Conservation (phyloP, 1,140 invertebrate species). For the Lithobius niger region DNA sequence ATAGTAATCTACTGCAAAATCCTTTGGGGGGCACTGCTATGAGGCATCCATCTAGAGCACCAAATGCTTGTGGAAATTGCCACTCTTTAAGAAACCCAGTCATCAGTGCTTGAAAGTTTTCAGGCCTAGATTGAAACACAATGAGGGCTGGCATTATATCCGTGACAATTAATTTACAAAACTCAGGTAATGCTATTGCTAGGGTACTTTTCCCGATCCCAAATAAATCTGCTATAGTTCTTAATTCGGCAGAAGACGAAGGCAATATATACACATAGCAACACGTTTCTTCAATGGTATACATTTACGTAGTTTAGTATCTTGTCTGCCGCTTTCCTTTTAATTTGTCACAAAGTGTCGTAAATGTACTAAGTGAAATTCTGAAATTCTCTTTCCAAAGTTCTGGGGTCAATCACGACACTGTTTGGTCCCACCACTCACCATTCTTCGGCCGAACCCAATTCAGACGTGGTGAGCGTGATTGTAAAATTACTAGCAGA, state of each 20-base stretch:
- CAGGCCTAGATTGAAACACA: background rate
- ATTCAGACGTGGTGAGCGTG: too few relatives aligned
- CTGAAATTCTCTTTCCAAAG: too few relatives aligned
- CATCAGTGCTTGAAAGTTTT: background rate
- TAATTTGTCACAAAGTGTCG: too few relatives aligned
- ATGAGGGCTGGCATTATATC: background rate
- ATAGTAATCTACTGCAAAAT: background rate
- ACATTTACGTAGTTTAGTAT: background rate
- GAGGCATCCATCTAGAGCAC: slow-evolving; percentile 1
- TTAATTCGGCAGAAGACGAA: background rate
- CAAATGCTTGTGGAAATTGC: background rate
- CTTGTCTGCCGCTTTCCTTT: too few relatives aligned
- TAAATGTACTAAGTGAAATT: too few relatives aligned
- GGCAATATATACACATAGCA: background rate
- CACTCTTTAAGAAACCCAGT: background rate
- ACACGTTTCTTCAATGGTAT: background rate
- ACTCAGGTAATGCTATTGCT: background rate
- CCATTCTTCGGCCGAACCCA: too few relatives aligned
- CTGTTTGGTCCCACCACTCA: too few relatives aligned
- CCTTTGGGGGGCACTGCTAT: background rate
- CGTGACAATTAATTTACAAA: background rate
- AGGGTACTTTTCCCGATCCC: background rate
- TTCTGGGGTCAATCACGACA: too few relatives aligned
- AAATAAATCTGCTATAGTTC: background rate
- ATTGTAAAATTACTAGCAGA: too few relatives aligned